Evolutionary conservation across 1,140 invertebrate species (phyloP), one percentile per base, ranked within the genome.

Genomic region (Aphidius gifuensis): DNA sequence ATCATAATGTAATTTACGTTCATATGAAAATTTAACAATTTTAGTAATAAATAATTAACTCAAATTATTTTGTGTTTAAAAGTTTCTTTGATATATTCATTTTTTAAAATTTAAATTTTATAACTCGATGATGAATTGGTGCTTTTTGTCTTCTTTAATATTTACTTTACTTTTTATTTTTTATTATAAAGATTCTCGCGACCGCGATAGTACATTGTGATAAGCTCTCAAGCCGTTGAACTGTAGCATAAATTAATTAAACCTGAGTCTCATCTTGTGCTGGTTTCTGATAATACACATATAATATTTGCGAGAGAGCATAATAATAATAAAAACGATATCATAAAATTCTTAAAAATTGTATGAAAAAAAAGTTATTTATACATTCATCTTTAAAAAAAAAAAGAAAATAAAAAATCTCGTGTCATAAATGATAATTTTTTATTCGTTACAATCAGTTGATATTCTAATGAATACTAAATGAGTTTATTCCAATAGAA

Each of bases 171-270:
- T 23, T 23, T 23, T 23, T 23, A 2, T 23, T 3, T 23, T 23
- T 23, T n/a, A n/a, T n/a, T n/a, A n/a, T n/a, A n/a, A n/a, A n/a
- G n/a, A n/a, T 23, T 23, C 23, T 23, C 23, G 23, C 23, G 23
- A 23, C 23, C 23, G 23, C 3, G 23, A 23, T 23, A 23, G 23
- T 23, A 23, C 3, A 61, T 51, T 47, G 51, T 53, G 51, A 61
- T 61, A 61, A 61, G 60, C 60, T 51, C 60, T 53, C n/a, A 21
- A 51, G 60, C 60, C 55, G 55, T 61, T 61, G 49, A 44, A 51
- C 43, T 61, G 51, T 54, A 50, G 51, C 50, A 61, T 61, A 61
- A 61, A 56, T 61, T 61, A 61, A 61, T 61, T 61, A 61, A 61
- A 54, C 51, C 51, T 9, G 38, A 42, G 53, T 40, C 39, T 39